These are phyloP conservation scores for Numida meleagris DNA, from an alignment of 2,113 vertebrate genomes.

Conservation along the genomic window DNA sequence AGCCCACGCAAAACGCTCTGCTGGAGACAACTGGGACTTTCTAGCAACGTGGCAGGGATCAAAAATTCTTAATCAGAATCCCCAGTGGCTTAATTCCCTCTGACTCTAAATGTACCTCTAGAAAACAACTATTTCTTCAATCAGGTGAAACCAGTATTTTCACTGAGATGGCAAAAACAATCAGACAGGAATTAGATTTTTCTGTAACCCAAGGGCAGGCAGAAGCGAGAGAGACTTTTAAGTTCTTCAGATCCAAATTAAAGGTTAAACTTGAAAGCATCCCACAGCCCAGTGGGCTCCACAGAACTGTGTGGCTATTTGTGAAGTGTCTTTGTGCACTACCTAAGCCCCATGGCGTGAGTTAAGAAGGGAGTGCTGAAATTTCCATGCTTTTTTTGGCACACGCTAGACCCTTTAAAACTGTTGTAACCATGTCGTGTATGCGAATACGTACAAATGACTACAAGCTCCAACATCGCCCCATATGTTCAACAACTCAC, in stretches of 20 bases:
- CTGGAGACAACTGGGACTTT: rapidly evolving
- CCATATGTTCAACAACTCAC: not conserved
- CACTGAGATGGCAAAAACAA: not conserved
- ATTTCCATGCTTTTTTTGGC: not conserved
- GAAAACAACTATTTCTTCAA: not conserved
- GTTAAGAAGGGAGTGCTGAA: not conserved
- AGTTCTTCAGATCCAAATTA: not conserved
- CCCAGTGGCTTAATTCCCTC: rapidly evolving
- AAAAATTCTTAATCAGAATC: not conserved
- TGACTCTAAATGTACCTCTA: not conserved
- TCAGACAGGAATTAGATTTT: not conserved
- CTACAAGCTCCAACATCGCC: not conserved
- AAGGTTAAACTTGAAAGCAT: not conserved
- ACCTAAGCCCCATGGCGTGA: not conserved
- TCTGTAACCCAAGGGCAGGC: not conserved
- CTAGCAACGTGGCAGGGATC: not conserved
- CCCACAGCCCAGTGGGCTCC: not conserved
- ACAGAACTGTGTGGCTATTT: not conserved
- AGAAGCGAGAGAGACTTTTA: not conserved
- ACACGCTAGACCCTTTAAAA: not conserved
- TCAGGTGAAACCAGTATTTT: not conserved
- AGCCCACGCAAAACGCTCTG: rapidly evolving
- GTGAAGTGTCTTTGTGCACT: not conserved
- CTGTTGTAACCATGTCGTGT: not conserved
- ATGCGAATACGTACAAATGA: not conserved